Conservation (phyloP, 2,113 vertebrate genomes). For the Saccopteryx leptura region DNA sequence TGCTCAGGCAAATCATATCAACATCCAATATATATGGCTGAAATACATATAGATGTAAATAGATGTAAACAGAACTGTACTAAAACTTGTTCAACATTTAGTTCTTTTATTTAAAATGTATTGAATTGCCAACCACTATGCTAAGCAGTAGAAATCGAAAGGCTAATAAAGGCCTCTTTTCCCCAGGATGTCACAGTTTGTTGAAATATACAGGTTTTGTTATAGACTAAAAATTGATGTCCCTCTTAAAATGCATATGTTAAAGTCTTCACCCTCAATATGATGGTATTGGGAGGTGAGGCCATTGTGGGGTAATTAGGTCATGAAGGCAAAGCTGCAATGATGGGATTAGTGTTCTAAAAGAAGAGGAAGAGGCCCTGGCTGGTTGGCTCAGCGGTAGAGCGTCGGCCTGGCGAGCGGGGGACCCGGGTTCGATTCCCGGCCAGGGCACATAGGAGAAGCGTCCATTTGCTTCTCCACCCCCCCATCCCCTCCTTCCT, state of each 20-base stretch:
- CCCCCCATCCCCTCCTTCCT: too few relatives aligned
- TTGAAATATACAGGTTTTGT: background rate
- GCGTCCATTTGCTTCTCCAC: too few relatives aligned
- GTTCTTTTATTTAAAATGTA: conserved; percentile 1
- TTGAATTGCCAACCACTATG: background rate
- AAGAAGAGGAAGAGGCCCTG: background rate
- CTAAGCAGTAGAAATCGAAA: conserved; percentile 19
- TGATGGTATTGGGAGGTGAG: background rate
- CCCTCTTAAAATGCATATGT: background rate
- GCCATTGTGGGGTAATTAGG: background rate
- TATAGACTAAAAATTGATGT: background rate
- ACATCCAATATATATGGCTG: background rate
- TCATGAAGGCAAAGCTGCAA: background rate
- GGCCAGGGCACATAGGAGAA: too few relatives aligned
- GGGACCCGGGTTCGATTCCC: too few relatives aligned
- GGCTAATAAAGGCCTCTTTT: background rate
- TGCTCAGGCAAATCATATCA: background rate
- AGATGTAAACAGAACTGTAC: background rate
- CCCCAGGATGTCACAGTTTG: background rate
- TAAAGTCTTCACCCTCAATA: background rate
- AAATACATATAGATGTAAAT: conserved; percentile 6
- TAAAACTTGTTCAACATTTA: conserved; percentile 5
- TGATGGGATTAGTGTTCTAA: background rate
- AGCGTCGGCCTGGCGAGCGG: too few relatives aligned
- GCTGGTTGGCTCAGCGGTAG: too few relatives aligned